These are phyloP conservation scores for Terebella lapidaria DNA, from an alignment of 2,888 invertebrate species.

Conservation along the genomic window DNA sequence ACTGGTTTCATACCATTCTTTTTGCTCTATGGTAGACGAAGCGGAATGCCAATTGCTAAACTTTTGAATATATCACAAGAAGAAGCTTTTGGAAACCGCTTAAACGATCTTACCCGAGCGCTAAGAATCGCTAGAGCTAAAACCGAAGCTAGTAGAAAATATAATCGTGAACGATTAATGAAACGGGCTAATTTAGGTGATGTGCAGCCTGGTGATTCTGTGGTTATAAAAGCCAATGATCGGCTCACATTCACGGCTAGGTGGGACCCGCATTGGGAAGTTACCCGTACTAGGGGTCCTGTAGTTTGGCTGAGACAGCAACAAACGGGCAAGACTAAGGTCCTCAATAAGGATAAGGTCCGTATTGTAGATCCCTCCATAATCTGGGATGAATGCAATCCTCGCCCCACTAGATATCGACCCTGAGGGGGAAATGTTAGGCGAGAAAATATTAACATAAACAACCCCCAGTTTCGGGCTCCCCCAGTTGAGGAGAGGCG, in stretches of 20 bases:
- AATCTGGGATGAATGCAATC: conserved; percentile 2
- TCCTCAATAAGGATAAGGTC: neutral
- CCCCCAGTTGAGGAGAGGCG: neutral
- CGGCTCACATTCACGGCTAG: neutral
- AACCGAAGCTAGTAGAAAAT: neutral
- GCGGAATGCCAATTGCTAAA: neutral
- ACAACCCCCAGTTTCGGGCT: neutral
- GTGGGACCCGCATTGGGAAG: conserved; percentile 9
- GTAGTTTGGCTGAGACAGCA: conserved; percentile 1
- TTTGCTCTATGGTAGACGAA: neutral
- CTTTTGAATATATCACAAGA: neutral
- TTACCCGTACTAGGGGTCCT: neutral
- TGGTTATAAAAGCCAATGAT: conserved; percentile 5
- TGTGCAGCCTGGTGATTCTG: neutral
- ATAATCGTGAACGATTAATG: neutral
- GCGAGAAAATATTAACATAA: neutral
- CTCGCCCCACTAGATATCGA: neutral
- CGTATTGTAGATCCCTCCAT: conserved; percentile 3
- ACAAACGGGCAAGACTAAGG: neutral
- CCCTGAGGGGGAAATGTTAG: neutral
- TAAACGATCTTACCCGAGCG: neutral
- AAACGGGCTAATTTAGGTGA: neutral
- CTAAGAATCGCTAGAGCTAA: neutral
- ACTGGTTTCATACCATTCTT: neutral
- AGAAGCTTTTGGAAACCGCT: neutral